Evolutionary conservation across 2,888 invertebrate species (phyloP).

Genomic region (Cosmia trapezina): DNA sequence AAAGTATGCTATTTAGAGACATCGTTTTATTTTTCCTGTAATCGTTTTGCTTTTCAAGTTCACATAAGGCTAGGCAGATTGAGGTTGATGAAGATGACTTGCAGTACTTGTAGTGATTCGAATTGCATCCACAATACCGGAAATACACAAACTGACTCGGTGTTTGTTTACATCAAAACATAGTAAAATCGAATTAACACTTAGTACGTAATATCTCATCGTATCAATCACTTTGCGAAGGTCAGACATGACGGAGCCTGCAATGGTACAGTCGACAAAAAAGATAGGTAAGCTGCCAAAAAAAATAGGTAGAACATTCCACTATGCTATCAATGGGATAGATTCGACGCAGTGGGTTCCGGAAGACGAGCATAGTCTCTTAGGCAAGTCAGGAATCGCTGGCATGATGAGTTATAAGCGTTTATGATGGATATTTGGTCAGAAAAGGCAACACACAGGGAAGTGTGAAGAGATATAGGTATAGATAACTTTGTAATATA

Average conservation of each 20-base stretch:
- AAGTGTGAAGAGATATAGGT: neutral
- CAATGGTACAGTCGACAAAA: conserved; percentile 9
- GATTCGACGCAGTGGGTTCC: neutral
- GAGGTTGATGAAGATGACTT: neutral
- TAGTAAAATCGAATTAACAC: conserved; percentile 36
- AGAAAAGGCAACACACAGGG: neutral
- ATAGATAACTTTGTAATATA: too few species aligned
- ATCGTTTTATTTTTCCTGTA: too few species aligned
- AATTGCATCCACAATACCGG: conserved; percentile 4
- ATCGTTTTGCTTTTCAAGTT: neutral
- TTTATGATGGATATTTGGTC: neutral
- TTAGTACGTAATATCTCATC: conserved; percentile 34
- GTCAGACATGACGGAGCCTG: conserved; percentile 64
- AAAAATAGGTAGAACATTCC: neutral
- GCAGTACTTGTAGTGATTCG: too few species aligned
- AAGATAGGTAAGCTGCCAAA: neutral
- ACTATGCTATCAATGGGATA: neutral
- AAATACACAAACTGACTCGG: conserved; percentile 19
- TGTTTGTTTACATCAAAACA: conserved; percentile 35
- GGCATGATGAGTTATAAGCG: neutral
- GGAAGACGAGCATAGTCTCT: neutral
- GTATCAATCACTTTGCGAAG: conserved; percentile 67
- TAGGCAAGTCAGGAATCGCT: neutral
- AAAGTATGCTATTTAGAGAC: too few species aligned
- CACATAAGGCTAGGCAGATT: neutral